phyloP scores from a whole-genome alignment of 2,888 invertebrate genomes.

The Leucoma salicis region DNA sequence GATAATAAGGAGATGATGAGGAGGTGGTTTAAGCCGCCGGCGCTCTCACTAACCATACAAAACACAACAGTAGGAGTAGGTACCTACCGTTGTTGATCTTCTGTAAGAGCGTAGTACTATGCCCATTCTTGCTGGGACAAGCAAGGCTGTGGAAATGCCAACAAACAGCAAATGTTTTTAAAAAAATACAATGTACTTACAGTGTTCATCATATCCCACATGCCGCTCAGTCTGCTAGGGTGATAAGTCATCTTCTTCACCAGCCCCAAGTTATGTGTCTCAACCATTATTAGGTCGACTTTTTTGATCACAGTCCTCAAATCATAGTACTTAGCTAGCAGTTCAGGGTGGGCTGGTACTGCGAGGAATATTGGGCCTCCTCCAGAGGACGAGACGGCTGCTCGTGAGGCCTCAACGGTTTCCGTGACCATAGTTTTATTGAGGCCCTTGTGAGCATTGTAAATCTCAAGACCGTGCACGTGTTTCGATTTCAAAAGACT shows the following conservation, averaged over 20 bases:
- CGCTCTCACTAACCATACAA: no score
- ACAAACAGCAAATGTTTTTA: no score
- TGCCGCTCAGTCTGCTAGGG: slow-evolving; percentile 87
- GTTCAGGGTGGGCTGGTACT: slow-evolving; percentile 84
- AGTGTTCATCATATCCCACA: slow-evolving; percentile 90
- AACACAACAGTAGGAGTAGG: no score
- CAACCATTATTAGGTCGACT: slow-evolving; percentile 85
- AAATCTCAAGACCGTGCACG: slow-evolving; percentile 81
- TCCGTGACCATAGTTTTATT: slow-evolving; percentile 76
- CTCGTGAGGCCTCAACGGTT: slow-evolving; percentile 65
- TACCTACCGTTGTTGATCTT: no score
- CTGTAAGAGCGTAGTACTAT: no score
- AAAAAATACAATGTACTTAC: slow-evolving; percentile 64
- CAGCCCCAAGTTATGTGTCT: slow-evolving; percentile 85
- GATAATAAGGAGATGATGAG: no score
- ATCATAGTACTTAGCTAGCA: slow-evolving; percentile 87
- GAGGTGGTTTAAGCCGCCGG: no score
- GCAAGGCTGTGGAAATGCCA: no score
- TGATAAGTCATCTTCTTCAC: slow-evolving; percentile 87
- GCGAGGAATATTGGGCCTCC: slow-evolving; percentile 82
- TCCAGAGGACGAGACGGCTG: slow-evolving; percentile 69
- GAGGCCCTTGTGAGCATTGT: slow-evolving; percentile 77
- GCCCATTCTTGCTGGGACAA: no score
- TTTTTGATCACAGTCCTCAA: slow-evolving; percentile 85
- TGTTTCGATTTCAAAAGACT: slow-evolving; percentile 80